Evolutionary conservation across 2,888 invertebrate genomes (phyloP).

Genomic region (Volucella bombylans): DNA sequence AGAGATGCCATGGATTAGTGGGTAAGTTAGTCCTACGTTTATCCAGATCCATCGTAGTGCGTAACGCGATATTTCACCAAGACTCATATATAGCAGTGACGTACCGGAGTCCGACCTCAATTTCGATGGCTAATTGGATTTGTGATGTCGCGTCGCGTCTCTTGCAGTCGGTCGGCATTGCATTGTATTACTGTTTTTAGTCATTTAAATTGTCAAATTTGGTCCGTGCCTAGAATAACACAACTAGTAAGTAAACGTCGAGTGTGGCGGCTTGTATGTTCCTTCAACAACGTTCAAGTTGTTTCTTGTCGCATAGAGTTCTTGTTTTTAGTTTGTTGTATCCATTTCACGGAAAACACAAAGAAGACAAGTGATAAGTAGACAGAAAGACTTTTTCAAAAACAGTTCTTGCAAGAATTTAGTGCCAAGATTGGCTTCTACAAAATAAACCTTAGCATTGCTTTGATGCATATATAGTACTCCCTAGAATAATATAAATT

Average conservation of each 20-base stretch:
- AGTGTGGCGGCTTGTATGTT: conserved; percentile 40
- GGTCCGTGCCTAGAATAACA: conserved; percentile 69
- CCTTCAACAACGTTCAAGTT: conserved; percentile 7
- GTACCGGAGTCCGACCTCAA: conserved; percentile 58
- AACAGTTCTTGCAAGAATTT: conserved; percentile 17
- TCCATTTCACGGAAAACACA: conserved; percentile 50
- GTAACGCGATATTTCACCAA: conserved; percentile 26
- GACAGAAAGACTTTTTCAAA: not conserved
- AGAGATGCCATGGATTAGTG: conserved; percentile 49
- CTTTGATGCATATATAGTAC: not conserved
- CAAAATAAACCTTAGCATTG: not conserved
- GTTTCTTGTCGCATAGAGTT: conserved; percentile 5
- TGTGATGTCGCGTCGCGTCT: conserved; percentile 54
- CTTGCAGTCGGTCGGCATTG: conserved; percentile 62
- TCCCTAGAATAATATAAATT: too few species aligned
- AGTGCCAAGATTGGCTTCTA: conserved; percentile 21
- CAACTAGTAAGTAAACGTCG: conserved; percentile 25
- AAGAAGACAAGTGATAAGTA: conserved; percentile 41
- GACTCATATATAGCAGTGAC: conserved; percentile 9
- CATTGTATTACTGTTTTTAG: conserved; percentile 71
- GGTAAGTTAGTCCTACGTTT: conserved; percentile 49
- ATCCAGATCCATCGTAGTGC: conserved; percentile 39
- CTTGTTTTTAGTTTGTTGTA: conserved; percentile 18
- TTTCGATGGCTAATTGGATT: conserved; percentile 73
- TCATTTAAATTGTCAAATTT: conserved; percentile 72